Evolutionary conservation across 2,888 invertebrate genomes (phyloP), one percentile per base, ranked within the genome.

Genomic region (Drosophila paramelanica): DNA sequence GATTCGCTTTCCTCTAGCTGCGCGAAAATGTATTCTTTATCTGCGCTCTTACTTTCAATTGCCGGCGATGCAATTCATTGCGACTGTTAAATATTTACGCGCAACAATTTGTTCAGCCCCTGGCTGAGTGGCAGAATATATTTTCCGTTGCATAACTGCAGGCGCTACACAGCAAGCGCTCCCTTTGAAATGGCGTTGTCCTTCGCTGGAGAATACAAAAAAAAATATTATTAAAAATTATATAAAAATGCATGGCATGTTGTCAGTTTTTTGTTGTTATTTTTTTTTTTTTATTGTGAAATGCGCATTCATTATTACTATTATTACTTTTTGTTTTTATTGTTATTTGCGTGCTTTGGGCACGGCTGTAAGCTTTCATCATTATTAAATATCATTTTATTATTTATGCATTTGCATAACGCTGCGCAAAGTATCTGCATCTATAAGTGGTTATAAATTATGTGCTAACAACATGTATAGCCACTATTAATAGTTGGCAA

Each of bases 311-410:
- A 72, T 74, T 82, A 57, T 68, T 51, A 36, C 67, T 51, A 43
- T 79, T 64, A 70, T 68, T 66, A 41, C 51, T 49, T 52, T 8
- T 41, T 7, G 43, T 17, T 20, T n/a, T 7, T 3, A 10, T 27
- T 27, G 2, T 23, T 46, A n/a, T 45, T 52, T 45, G 10, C 25
- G 8, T 38, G 55, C 47, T 17, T 33, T 61, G 13, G 42, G 58
- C 42, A 56, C 42, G 41, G 31, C 55, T 62, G 51, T 39, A 49
- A 59, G 64, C 55, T 83, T 67, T 64, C 64, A 65, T 50, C 69
- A 53, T 76, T 86, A 79, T 86, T 82, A 71, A 88, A 82, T 73
- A 88, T 66, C 39, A 64, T 69, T 51, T 52, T 46, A 88, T 82
- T 82, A 88, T 76, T 82, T 79, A 82, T 79, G 64, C 72, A 81